These are phyloP conservation scores for Gallinago solitaria DNA, from an alignment of 2,797 vertebrate genomes.

Conservation along the genomic window DNA sequence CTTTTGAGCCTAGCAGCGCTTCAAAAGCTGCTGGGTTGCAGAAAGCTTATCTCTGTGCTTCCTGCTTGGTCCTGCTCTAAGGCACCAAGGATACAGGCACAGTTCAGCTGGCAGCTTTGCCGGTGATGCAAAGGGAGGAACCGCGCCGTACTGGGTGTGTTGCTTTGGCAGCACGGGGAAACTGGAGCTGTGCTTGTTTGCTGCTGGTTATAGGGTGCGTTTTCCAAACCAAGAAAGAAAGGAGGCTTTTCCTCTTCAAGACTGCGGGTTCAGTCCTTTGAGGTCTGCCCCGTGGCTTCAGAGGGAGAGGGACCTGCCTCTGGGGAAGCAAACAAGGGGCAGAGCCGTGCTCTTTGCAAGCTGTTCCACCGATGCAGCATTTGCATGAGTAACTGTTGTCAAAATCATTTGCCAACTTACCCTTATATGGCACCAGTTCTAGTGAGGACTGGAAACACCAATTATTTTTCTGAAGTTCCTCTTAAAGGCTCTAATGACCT, in stretches of 20 bases:
- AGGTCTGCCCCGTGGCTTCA: not conserved
- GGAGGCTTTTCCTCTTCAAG: not conserved
- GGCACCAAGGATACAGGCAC: not conserved
- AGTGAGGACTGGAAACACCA: not conserved
- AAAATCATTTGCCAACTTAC: constrained; percentile 1
- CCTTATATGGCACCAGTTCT: not conserved
- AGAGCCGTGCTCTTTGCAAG: not conserved
- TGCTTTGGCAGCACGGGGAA: constrained; percentile 14
- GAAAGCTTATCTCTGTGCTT: not conserved
- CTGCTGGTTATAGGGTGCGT: not conserved
- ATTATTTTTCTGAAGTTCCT: not conserved
- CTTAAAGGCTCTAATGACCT: not conserved
- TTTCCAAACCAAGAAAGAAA: not conserved
- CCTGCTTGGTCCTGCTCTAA: constrained; percentile 12
- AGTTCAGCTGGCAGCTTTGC: constrained; percentile 3
- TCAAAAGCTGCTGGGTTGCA: not conserved
- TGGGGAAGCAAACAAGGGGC: not conserved
- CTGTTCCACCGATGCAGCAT: constrained; percentile 2
- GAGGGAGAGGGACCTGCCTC: not conserved
- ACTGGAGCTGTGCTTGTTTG: constrained; percentile 5
- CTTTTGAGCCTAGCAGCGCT: not conserved
- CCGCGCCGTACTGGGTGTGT: not conserved
- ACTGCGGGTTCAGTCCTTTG: not conserved
- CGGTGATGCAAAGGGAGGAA: not conserved
- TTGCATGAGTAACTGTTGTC: constrained; percentile 19